phyloP scores from a whole-genome alignment of 30 jellyfish, hydroid and myxozoan genomes.

The Calvadosia cruxmelitensis region DNA sequence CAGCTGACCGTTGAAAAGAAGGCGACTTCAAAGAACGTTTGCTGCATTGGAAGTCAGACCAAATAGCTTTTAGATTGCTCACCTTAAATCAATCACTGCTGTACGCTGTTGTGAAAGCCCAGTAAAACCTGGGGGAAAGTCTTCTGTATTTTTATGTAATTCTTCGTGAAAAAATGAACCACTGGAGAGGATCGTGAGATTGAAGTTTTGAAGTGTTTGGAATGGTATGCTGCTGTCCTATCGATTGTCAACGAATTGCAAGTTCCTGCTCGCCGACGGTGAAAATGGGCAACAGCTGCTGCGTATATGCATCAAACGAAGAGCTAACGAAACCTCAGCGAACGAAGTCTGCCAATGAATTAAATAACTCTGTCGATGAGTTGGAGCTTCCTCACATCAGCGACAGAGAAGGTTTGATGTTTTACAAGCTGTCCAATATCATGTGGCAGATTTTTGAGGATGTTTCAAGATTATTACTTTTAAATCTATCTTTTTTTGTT shows the following conservation, averaged over 20 bases:
- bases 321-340: conserved; percentile 7
- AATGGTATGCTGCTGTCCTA: background rate
- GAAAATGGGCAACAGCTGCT: conserved; percentile 80
- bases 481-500: background rate
- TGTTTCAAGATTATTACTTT: background rate
- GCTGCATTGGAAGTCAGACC: no score
- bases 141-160: no score
- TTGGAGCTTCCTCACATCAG: conserved; percentile 80
- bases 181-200: no score
- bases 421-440: background rate
- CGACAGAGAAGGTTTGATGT: conserved; percentile 76
- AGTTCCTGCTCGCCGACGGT: background rate
- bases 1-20: no score
- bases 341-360: conserved; percentile 3
- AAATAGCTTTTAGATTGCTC: no score
- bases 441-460: background rate
- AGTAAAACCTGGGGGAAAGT: no score
- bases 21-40: no score
- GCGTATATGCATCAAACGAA: conserved; percentile 72
- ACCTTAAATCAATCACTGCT: no score
- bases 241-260: background rate
- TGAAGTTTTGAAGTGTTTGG: background rate
- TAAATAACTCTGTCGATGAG: conserved; percentile 27
- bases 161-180: no score
- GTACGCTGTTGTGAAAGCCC: no score